Conservation (phyloP, 2,797 vertebrate genomes). For the Cephalopachus bancanus region DNA sequence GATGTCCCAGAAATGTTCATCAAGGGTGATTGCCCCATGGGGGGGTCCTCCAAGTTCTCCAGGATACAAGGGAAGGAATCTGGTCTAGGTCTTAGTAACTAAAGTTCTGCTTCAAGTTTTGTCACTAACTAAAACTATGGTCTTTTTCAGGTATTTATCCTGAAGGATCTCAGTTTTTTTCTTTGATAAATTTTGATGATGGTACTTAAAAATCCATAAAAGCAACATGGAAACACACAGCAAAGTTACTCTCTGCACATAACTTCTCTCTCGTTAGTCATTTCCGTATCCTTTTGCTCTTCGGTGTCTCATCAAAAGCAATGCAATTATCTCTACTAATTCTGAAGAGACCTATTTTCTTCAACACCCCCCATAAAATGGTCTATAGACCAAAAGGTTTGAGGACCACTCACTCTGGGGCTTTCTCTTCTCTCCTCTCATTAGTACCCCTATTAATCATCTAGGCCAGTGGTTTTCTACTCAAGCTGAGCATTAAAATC, state of each 20-base stretch:
- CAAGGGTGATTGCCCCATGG: background rate
- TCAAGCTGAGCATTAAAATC: slow-evolving; percentile 69
- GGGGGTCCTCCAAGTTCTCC: background rate
- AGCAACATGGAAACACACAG: slow-evolving; percentile 25
- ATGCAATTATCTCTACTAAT: slow-evolving; percentile 76
- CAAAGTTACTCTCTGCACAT: slow-evolving; percentile 45
- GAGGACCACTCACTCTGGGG: slow-evolving; percentile 58
- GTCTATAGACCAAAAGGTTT: slow-evolving; percentile 76
- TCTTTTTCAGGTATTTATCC: slow-evolving; percentile 58
- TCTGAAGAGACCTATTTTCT: slow-evolving; percentile 75
- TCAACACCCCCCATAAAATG: slow-evolving; percentile 75
- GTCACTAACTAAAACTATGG: background rate
- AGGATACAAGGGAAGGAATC: background rate
- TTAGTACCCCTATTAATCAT: slow-evolving; percentile 81
- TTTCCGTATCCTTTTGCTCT: slow-evolving; percentile 58
- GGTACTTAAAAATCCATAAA: slow-evolving; percentile 55
- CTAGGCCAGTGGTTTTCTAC: slow-evolving; percentile 77
- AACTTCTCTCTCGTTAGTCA: slow-evolving; percentile 72
- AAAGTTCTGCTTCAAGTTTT: slow-evolving; percentile 46
- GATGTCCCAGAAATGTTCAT: background rate
- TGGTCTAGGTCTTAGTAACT: background rate
- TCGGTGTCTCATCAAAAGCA: slow-evolving; percentile 66
- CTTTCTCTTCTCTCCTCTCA: slow-evolving; percentile 21
- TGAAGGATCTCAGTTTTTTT: background rate
- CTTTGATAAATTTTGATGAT: slow-evolving; percentile 28